Percentiles rank a stretch among this genome's conserved stretches.
Conservation (phyloP, 2,888 invertebrate species). For the Adelognathus sp. region DNA sequence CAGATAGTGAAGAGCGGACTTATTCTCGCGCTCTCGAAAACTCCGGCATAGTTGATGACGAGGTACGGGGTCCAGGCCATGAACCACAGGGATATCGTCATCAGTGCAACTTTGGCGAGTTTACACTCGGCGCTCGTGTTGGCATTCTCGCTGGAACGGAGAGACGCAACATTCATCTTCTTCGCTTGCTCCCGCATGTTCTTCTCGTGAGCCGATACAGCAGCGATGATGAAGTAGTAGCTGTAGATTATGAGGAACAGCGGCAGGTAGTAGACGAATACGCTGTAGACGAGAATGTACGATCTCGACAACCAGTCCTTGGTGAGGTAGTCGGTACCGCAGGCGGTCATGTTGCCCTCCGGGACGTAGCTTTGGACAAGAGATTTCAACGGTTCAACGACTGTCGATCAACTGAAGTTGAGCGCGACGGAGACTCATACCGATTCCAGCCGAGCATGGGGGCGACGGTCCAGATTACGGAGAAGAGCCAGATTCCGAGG, state of each 20-base stretch:
- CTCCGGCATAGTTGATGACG: slow-evolving; percentile 91
- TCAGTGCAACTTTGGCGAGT: slow-evolving; percentile 94
- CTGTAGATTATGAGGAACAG: slow-evolving; percentile 92
- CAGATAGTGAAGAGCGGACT: slow-evolving; percentile 92
- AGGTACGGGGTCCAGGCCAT: slow-evolving; percentile 96
- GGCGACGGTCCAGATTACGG: slow-evolving; percentile 90
- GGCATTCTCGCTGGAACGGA: slow-evolving; percentile 89
- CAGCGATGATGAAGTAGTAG: slow-evolving; percentile 91
- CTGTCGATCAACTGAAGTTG: too few relatives aligned
- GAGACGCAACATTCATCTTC: slow-evolving; percentile 95
- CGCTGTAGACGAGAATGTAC: slow-evolving; percentile 90
- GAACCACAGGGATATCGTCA: slow-evolving; percentile 95
- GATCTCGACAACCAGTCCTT: slow-evolving; percentile 89
- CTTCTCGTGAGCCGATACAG: slow-evolving; percentile 91
- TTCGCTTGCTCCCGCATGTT: slow-evolving; percentile 95
- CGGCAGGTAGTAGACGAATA: slow-evolving; percentile 90
- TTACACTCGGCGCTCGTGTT: slow-evolving; percentile 93
- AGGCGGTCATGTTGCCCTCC: slow-evolving; percentile 96
- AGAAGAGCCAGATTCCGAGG: slow-evolving; percentile 89
- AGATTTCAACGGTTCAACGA: too few relatives aligned
- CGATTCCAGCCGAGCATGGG: slow-evolving; percentile 95
- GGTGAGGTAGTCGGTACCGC: slow-evolving; percentile 93
- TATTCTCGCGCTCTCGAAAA: slow-evolving; percentile 88
- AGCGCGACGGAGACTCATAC: slow-evolving; percentile 80
- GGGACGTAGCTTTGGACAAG: slow-evolving; percentile 92